Base-by-base conservation (phyloP, 1,140 invertebrate genomes). In the Rhysida immarginata region DNA sequence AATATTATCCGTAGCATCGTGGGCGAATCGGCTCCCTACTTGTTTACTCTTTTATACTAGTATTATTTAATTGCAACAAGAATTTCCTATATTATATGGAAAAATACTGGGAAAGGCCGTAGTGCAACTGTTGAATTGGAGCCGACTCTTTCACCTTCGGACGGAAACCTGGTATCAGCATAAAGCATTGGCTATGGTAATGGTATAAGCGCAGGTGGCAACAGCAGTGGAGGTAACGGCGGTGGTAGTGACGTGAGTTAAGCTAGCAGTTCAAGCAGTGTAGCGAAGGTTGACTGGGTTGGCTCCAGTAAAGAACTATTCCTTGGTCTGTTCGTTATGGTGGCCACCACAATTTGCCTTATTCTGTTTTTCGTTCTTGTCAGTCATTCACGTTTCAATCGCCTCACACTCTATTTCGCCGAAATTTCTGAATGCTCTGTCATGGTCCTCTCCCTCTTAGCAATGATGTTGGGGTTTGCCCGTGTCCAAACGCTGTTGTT, bases 51-150 rank as follows among this genome's bases (percentile, higher is more conserved):
- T 69, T 95, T 96, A 61, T 92, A 97, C 64, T 90, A 97, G 69
- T 97, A 96, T 70, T 93, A 90, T 57, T 73, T 98, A 45, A 96
- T 98, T 66, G 92, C 90, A 20, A 93, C 94, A 23, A 92, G 93
- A 50, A 89, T 98, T 23, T 84, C 97, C 63, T 97, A 95, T 69
- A 88, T 96, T 44, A 96, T 97, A 83, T 97, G 92, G 92, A 86
- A 86, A 65, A 89, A 92, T 70, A 93, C 95, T 69, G 87, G 88
- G 35, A 80, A 84, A 62, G 83, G 16, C 2, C 16, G 26, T 8
- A 61, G 61, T 48, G 59, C 61, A 20, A 58, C 41, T 49, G 62
- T 60, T 23, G 59, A 56, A 20, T 53, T 27, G 2, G 62, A 57
- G 23, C 41, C 35, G 41, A 21, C n/a, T n/a, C n/a, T 70, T 83